These are phyloP conservation scores for Holothuria leucospilota DNA, from an alignment of 53 echinoderm and acorn worm species.

Conservation along the genomic window DNA sequence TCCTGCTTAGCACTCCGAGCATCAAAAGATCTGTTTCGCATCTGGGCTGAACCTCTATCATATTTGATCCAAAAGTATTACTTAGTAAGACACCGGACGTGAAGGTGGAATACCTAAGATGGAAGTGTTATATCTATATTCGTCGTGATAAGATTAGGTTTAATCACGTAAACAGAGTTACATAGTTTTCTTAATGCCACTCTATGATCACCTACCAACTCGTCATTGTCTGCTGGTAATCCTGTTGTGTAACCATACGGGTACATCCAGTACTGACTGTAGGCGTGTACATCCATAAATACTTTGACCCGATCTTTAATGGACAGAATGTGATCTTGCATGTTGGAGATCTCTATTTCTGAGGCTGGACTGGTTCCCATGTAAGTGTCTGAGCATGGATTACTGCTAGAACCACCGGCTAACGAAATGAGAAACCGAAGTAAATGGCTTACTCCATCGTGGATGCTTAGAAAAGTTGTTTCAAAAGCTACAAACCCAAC, in stretches of 20 bases:
- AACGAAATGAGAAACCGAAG: not conserved
- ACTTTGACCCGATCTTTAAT: constrained; percentile 52
- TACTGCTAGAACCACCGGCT: constrained; percentile 70
- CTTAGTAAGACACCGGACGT: too few relatives aligned
- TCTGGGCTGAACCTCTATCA: too few relatives aligned
- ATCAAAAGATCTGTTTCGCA: too few relatives aligned
- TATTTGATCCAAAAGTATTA: too few relatives aligned
- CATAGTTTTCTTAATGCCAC: too few relatives aligned
- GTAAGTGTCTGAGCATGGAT: constrained; percentile 67
- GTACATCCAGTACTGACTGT: constrained; percentile 82
- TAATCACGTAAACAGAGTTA: too few relatives aligned
- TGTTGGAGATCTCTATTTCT: constrained; percentile 67
- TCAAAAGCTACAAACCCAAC: too few relatives aligned
- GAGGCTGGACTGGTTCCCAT: constrained; percentile 63
- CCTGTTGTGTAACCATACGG: constrained; percentile 70
- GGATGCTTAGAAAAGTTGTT: not conserved
- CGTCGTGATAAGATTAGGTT: too few relatives aligned
- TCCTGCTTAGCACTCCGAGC: too few relatives aligned
- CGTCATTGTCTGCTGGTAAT: constrained; percentile 47
- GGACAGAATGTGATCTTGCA: constrained; percentile 61
- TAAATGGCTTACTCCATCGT: not conserved
- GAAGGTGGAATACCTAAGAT: too few relatives aligned
- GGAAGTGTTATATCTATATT: too few relatives aligned
- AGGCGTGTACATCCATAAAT: constrained; percentile 89
- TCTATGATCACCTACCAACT: constrained; percentile 55